Percentiles rank a stretch among this genome's conserved stretches.
These are phyloP conservation scores for Apamea monoglypha DNA, from an alignment of 2,888 invertebrate species.

Conservation along the genomic window DNA sequence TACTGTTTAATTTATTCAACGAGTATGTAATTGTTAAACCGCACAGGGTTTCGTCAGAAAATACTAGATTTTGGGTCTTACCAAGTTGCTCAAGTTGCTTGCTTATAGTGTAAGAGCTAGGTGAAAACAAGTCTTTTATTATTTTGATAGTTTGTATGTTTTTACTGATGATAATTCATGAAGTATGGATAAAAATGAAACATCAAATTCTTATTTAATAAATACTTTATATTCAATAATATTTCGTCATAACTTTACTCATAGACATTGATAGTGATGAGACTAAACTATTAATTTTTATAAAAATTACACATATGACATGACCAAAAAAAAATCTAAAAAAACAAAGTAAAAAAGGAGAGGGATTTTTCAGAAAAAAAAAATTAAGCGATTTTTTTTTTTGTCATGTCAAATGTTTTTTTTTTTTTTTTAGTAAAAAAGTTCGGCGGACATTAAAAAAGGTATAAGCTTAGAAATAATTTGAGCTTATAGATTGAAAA, in stretches of 20 bases:
- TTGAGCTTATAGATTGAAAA: conserved; percentile 58
- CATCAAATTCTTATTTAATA: conserved; percentile 82
- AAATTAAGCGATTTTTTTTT: conserved; percentile 13
- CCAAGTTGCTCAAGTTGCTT: not conserved
- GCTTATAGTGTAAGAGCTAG: not conserved
- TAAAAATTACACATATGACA: conserved; percentile 62
- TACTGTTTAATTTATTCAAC: too few relatives aligned
- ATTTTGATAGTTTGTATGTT: not conserved
- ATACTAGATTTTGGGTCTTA: not conserved
- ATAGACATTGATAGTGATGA: conserved; percentile 66
- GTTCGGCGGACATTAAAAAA: conserved; percentile 54
- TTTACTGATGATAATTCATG: not conserved
- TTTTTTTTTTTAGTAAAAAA: conserved; percentile 47
- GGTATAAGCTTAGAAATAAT: conserved; percentile 60
- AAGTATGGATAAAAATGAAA: conserved; percentile 73
- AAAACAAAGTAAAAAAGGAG: not conserved
- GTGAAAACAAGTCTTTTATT: not conserved
- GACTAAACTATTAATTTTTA: conserved; percentile 66
- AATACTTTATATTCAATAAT: conserved; percentile 87
- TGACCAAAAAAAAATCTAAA: conserved; percentile 57
- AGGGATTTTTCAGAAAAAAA: not conserved
- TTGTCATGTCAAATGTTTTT: conserved; percentile 52
- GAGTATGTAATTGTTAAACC: not conserved
- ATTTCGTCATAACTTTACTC: conserved; percentile 74
- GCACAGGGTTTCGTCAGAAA: not conserved